Percentiles rank a stretch among this genome's conserved stretches.
Conservation (phyloP, 2,113 vertebrate genomes). For the Deroptyus accipitrinus region DNA sequence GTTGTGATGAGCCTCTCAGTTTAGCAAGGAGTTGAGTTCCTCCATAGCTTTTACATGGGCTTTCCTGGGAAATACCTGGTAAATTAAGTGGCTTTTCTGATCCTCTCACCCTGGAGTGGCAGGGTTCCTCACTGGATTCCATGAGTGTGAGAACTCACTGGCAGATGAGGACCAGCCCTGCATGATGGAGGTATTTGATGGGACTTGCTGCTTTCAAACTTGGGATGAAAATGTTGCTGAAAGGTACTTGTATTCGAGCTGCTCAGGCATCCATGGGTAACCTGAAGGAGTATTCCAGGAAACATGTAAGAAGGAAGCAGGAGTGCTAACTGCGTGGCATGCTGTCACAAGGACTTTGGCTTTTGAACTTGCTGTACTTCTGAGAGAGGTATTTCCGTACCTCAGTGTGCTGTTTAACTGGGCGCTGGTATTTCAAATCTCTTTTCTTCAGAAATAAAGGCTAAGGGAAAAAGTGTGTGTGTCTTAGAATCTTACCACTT, state of each 20-base stretch:
- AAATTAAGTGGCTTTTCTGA: not conserved
- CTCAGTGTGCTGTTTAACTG: not conserved
- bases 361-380: constrained; percentile 27
- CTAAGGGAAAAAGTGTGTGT: not conserved
- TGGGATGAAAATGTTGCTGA: not conserved
- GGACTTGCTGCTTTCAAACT: not conserved
- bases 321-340: not conserved
- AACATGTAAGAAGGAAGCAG: not conserved
- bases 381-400: not conserved
- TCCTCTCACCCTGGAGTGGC: not conserved
- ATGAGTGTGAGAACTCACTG: not conserved
- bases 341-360: constrained; percentile 9
- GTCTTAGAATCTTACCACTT: not conserved
- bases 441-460: not conserved
- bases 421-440: not conserved
- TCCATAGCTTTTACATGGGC: not conserved
- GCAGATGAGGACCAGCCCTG: constrained; percentile 15
- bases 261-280: not conserved
- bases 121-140: not conserved
- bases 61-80: not conserved
- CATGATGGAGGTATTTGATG: constrained; percentile 35
- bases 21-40: not conserved
- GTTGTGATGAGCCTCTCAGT: not conserved
- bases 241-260: not conserved
- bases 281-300: not conserved